Evolutionary conservation across 2,113 vertebrate species (phyloP), one percentile per base, ranked within the genome.

Genomic region (Pogonocichla stellata): DNA sequence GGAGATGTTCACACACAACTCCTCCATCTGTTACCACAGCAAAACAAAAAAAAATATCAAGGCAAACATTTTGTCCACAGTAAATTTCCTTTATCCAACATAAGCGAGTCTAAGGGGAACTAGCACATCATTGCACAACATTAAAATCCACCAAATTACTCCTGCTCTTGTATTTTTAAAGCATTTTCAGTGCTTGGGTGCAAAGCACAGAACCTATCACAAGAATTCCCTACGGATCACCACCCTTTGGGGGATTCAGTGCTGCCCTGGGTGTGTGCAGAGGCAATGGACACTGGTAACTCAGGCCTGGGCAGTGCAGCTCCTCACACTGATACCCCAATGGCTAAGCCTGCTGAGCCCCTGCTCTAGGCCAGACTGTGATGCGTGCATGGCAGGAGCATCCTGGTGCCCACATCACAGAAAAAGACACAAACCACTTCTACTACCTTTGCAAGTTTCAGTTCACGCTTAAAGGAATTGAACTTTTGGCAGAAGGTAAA

Each of bases 101-200:
- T 58, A 79, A 94, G 31, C 38, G 34, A 94, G 84, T 86, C 74
- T 90, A 88, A 93, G 48, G 84, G 16, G 26, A 95, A 84, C 86
- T 80, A 96, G 74, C 92, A 89, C n/a, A 77, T 84, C 85, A 96
- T 94, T 96, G 96, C 93, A 84, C 96, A 94, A 94, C 54, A 72
- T 40, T 58, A 62, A 93, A 91, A 65, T 25, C 71, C 97, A 90
- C 83, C 90, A 93, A 85, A 54, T 33, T 64, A 62, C 83, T 96
- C 70, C 85, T 47, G 42, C 58, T 85, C 65, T 77, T 81, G 64
- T 20, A 70, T 61, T 97, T 94, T 79, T 87, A 97, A 96, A 88
- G 95, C 88, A 88, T 96, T 51, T 83, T 13, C 67, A 80, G 90
- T 69, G 88, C 64, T 88, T 56, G 33, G n/a, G 65, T 51, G 72